Conservation (phyloP, 30 jellyfish, hydroid and myxozoan genomes). For the Chironex yamaguchii region DNA sequence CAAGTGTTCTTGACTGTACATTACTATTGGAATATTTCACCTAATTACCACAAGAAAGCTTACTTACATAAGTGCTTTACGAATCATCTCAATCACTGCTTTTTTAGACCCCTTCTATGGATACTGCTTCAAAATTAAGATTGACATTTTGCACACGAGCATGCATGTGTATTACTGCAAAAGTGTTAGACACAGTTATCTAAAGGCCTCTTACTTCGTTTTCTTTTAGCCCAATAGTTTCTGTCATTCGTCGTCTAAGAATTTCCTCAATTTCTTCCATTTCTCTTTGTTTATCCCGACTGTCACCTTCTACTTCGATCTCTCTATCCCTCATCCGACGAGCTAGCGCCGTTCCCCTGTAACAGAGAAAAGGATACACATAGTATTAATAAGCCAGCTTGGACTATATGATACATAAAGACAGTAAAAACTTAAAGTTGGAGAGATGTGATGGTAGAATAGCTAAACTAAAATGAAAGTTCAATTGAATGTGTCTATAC, state of each 20-base stretch:
- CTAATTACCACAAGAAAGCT: too few relatives aligned
- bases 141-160: neutral
- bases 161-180: neutral
- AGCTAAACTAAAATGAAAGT: too few relatives aligned
- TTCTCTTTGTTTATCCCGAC: slow-evolving; percentile 91
- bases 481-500: too few relatives aligned
- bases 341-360: slow-evolving; percentile 90
- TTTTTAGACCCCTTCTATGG: too few relatives aligned
- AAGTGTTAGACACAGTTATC: too few relatives aligned
- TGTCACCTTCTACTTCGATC: slow-evolving; percentile 85
- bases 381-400: neutral
- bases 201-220: too few relatives aligned
- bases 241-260: slow-evolving; percentile 74
- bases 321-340: slow-evolving; percentile 99
- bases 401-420: neutral
- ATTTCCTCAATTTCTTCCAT: slow-evolving; percentile 96
- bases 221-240: slow-evolving; percentile 67
- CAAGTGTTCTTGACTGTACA: too few relatives aligned
- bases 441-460: too few relatives aligned
- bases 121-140: neutral
- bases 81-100: too few relatives aligned
- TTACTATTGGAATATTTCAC: too few relatives aligned
- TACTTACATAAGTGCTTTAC: too few relatives aligned
- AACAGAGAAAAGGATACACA: neutral
- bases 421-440: too few relatives aligned